Evolutionary conservation across 2,797 vertebrate species (phyloP), one percentile per base, ranked within the genome.

Genomic region (Ciconia nigra): DNA sequence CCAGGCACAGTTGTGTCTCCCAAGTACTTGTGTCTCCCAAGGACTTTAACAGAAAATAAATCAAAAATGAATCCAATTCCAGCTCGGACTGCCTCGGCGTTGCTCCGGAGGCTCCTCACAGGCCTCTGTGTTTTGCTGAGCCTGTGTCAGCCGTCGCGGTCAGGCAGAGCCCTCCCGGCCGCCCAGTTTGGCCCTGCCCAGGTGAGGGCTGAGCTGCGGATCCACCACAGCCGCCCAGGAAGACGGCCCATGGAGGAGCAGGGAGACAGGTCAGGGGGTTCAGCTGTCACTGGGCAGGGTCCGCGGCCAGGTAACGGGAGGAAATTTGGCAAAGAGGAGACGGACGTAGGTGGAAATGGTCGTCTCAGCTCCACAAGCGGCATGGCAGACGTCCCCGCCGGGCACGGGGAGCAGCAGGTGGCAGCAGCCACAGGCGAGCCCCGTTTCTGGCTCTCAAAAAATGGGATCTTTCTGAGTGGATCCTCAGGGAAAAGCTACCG

Each of bases 321-420:
- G 26, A 49, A 72, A 76, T 19, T 5, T 17, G 29, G 46, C 46
- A 25, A 46, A 58, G 63, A 46, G 51, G 33, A 80, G 37, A 29
- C 1, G 4, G 29, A 62, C 33, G 5, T 8, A 42, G 49, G 25
- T 54, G 55, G 54, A 59, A 67, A 49, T 1, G 1, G 7, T 6
- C 76, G 67, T 21, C 29, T 69, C 37, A 25, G 62, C 25, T 77
- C 51, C 28, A 6, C 4, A 7, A 39, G 37, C 0, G 0, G 54
- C 0, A 0, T 1, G 2, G 35, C 52, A n/a, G 49, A 14, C 0
- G 1, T 13, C 15, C 21, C n/a, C 0, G 1, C 5, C 3, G 5
- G 35, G 17, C 18, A 39, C 1, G 0, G 31, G 33, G 28, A 31
- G 47, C 1, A 1, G 59, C 46, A 1, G 11, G 35, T 1, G 0